A percentile compares a stretch with the other conserved stretches of the same genome.
These are phyloP conservation scores for Thunnus albacares DNA, from an alignment of 2,797 vertebrate species.

Conservation along the genomic window DNA sequence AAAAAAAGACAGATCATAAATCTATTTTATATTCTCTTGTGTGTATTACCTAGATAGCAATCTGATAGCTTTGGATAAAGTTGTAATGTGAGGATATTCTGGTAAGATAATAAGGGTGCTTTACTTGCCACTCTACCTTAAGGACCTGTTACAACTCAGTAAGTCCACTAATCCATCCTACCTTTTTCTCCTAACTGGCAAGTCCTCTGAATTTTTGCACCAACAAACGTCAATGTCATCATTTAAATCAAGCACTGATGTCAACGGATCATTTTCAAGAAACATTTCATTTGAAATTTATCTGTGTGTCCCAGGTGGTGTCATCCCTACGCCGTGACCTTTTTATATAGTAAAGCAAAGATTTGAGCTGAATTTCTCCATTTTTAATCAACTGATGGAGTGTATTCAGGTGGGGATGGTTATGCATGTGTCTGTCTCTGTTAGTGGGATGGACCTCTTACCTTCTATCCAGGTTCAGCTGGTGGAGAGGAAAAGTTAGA, in stretches of 20 bases:
- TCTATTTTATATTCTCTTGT: conserved; percentile 84
- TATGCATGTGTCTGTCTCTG: conserved; percentile 77
- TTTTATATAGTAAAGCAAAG: conserved; percentile 68
- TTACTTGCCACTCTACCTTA: conserved; percentile 84
- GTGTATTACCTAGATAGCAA: conserved; percentile 77
- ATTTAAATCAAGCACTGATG: conserved; percentile 74
- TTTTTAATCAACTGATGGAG: conserved; percentile 71
- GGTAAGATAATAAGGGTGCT: conserved; percentile 80
- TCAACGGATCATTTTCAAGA: conserved; percentile 64
- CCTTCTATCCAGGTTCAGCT: conserved; percentile 72
- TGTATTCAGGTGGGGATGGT: conserved; percentile 67
- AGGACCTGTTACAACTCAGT: conserved; percentile 72
- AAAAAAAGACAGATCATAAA: conserved; percentile 69
- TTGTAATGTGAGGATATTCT: conserved; percentile 68
- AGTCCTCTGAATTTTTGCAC: conserved; percentile 71
- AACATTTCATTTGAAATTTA: conserved; percentile 52
- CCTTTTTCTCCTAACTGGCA: conserved; percentile 62
- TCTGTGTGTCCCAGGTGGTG: conserved; percentile 51
- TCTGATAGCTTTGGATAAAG: conserved; percentile 79
- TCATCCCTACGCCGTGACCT: conserved; percentile 63
- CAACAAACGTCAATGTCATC: conserved; percentile 66
- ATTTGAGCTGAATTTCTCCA: conserved; percentile 65
- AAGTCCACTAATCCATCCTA: conserved; percentile 64
- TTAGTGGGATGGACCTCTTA: conserved; percentile 57
- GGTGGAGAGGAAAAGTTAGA: conserved; percentile 65